Conservation (phyloP, 1,140 invertebrate species). For the Brachionus plicatilis region DNA sequence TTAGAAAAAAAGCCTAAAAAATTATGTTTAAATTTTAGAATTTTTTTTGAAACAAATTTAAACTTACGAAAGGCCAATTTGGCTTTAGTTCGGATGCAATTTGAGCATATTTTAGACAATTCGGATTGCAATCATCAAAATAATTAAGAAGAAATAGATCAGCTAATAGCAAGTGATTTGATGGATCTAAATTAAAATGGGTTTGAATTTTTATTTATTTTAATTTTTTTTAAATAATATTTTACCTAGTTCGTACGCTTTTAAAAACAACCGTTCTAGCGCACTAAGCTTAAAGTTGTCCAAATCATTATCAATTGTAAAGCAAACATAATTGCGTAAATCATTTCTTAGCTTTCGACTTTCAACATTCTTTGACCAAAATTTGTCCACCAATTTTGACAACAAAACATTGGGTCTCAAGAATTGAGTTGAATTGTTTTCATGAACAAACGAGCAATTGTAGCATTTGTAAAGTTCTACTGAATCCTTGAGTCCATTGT, state of each 20-base stretch:
- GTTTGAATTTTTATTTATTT: not conserved
- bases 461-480: not conserved
- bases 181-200: constrained; percentile 18
- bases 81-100: constrained; percentile 1
- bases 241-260: constrained; percentile 24
- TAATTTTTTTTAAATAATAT: not conserved
- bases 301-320: constrained; percentile 9
- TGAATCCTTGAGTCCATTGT: not conserved
- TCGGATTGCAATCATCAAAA: not conserved
- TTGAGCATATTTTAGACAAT: constrained; percentile 38
- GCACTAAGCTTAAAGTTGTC: not conserved
- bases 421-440: not conserved
- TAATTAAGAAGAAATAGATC: constrained; percentile 38
- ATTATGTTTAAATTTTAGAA: not conserved
- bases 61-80: constrained; percentile 37
- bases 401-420: not conserved
- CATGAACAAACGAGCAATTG: constrained; percentile 17
- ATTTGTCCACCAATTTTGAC: constrained; percentile 14
- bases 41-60: not conserved
- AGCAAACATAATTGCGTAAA: constrained; percentile 15
- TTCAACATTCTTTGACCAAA: not conserved
- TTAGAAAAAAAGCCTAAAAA: constrained; percentile 33
- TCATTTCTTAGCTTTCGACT: constrained; percentile 21
- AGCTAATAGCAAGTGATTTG: constrained; percentile 33
- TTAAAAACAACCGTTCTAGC: not conserved